phyloP scores from a whole-genome alignment of 2,888 invertebrate genomes.

The Cactoblastis cactorum region DNA sequence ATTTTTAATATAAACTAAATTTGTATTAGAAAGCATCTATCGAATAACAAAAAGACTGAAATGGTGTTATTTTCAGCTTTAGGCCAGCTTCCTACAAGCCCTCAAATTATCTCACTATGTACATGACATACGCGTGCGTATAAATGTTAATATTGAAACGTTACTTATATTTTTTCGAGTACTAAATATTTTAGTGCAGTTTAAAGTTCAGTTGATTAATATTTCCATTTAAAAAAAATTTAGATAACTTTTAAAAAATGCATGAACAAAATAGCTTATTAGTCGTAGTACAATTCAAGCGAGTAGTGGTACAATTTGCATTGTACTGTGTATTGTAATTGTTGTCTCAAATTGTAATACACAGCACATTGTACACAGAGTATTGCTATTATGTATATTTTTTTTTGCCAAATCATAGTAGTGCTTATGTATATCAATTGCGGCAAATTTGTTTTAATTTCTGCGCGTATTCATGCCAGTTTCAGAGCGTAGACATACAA shows the following conservation, averaged over 20 bases:
- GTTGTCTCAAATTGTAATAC: too few relatives aligned
- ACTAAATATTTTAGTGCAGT: background rate
- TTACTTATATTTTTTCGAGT: background rate
- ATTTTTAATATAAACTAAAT: constrained; percentile 45
- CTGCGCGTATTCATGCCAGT: too few relatives aligned
- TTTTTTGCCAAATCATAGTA: too few relatives aligned
- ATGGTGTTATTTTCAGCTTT: constrained; percentile 30
- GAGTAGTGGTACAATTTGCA: background rate
- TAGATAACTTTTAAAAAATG: background rate
- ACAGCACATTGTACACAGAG: too few relatives aligned
- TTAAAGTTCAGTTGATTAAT: background rate
- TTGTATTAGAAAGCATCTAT: constrained; percentile 44
- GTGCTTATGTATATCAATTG: too few relatives aligned
- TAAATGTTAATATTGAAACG: background rate
- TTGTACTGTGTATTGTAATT: background rate
- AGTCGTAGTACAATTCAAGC: background rate
- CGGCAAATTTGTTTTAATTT: too few relatives aligned
- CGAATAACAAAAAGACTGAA: constrained; percentile 39
- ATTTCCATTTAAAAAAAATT: background rate
- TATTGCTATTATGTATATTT: too few relatives aligned
- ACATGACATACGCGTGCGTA: constrained; percentile 21
- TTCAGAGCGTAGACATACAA: too few relatives aligned
- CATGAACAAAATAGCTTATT: background rate
- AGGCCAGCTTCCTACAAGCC: constrained; percentile 23
- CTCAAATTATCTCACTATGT: constrained; percentile 22